A percentile compares a stretch with the other conserved stretches of the same genome.
phyloP scores from a whole-genome alignment of 2,888 invertebrate genomes.

The Pimpla rufipes region DNA sequence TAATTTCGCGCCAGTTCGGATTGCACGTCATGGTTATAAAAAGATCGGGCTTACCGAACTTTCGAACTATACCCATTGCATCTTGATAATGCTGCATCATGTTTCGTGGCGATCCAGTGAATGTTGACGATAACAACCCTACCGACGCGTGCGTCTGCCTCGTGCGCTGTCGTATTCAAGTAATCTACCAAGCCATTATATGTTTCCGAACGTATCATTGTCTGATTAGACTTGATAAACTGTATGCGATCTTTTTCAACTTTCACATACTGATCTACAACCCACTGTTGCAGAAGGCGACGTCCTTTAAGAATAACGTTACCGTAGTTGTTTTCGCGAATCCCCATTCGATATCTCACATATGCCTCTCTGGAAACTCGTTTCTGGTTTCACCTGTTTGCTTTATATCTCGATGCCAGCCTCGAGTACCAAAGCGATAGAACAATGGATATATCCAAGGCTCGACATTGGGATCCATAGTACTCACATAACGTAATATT shows the following conservation, averaged over 20 bases:
- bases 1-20: constrained; percentile 70
- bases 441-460: constrained; percentile 71
- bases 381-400: constrained; percentile 29
- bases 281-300: constrained; percentile 63
- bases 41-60: constrained; percentile 68
- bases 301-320: constrained; percentile 57
- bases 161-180: constrained; percentile 40
- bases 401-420: constrained; percentile 46
- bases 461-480: constrained; percentile 71
- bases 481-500: constrained; percentile 59
- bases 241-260: constrained; percentile 60
- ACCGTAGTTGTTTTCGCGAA: constrained; percentile 29
- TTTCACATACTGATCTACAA: constrained; percentile 65
- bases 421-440: constrained; percentile 68
- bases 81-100: constrained; percentile 71
- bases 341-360: constrained; percentile 52
- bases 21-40: constrained; percentile 68
- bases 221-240: constrained; percentile 58
- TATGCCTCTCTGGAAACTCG: constrained; percentile 54
- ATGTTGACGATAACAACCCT: constrained; percentile 68
- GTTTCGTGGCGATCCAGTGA: constrained; percentile 67
- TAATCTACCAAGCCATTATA: constrained; percentile 62
- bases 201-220: constrained; percentile 61
- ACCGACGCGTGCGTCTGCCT: constrained; percentile 51
- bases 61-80: constrained; percentile 68